Conservation (phyloP, 2,113 vertebrate genomes). For the Thomomys bottae region DNA sequence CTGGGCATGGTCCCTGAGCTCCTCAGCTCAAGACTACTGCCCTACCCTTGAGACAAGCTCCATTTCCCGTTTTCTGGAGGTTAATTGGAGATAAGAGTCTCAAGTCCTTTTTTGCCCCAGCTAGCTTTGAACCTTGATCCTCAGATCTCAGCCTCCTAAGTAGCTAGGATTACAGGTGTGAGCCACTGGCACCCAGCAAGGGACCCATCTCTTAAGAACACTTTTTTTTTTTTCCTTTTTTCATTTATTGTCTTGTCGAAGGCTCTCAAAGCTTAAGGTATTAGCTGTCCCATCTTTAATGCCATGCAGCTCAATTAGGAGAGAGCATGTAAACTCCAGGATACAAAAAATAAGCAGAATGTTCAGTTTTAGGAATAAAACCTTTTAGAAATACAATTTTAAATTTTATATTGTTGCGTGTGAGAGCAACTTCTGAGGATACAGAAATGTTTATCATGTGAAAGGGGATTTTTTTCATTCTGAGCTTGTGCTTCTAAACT, state of each 20-base stretch:
- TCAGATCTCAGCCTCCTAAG: no score
- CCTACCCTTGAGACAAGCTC: no score
- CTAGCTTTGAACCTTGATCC: no score
- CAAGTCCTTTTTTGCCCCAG: no score
- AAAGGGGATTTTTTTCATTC: neutral
- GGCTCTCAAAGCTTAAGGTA: neutral
- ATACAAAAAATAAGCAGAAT: neutral
- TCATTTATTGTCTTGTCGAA: neutral
- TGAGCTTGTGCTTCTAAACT: neutral
- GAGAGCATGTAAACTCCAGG: neutral
- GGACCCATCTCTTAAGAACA: neutral
- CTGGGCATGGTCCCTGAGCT: no score
- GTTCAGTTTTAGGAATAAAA: neutral
- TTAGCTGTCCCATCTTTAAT: conserved; percentile 10
- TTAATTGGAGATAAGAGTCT: no score
- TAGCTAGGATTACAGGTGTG: no score
- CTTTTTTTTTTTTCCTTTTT: neutral
- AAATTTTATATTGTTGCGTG: conserved; percentile 1
- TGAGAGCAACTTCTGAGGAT: neutral
- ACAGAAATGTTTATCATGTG: neutral
- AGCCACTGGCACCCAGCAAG: no score
- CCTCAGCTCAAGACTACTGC: no score
- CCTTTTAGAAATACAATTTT: conserved; percentile 4
- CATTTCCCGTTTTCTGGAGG: no score
- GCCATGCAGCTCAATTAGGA: neutral